Percentiles rank a stretch among this genome's conserved stretches.
Evolutionary conservation across 2,113 vertebrate genomes (phyloP).

Genomic region (Salminus brasiliensis): DNA sequence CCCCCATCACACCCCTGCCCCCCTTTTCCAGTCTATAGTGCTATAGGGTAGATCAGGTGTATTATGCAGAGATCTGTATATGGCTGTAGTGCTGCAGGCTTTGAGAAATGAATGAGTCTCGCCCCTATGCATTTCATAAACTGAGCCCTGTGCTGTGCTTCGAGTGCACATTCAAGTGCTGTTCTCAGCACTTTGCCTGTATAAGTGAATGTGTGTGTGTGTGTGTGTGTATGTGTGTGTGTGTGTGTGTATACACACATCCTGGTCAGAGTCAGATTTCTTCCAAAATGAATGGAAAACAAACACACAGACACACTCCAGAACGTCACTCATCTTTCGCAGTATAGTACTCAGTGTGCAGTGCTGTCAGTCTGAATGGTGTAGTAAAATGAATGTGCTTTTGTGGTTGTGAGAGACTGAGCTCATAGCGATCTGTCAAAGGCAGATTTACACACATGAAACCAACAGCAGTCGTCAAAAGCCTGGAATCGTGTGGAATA

Average conservation of each 20-base stretch:
- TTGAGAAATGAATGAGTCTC: neutral
- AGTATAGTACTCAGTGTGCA: neutral
- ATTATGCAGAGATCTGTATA: neutral
- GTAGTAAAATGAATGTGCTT: neutral
- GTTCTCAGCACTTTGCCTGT: neutral
- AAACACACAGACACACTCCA: neutral
- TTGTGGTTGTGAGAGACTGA: neutral
- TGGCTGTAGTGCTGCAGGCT: neutral
- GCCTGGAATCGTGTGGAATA: neutral
- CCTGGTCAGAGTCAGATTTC: constrained; percentile 1
- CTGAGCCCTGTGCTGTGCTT: constrained; percentile 22
- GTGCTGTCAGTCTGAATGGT: neutral
- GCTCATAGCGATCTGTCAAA: neutral
- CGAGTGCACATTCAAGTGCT: neutral
- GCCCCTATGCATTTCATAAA: neutral
- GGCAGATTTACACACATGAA: neutral
- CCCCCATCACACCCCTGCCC: too few relatives aligned
- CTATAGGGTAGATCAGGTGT: neutral
- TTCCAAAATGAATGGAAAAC: neutral
- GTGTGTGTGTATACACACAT: neutral
- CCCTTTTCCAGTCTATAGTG: neutral
- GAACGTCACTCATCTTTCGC: neutral
- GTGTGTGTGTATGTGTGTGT: neutral
- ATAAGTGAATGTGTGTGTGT: neutral
- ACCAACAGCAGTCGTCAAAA: neutral